A percentile compares a stretch with the other conserved stretches of the same genome.
phyloP scores from a whole-genome alignment of 2,113 vertebrate species.

The rat (Rattus norvegicus) region GRCr8 NC_086022.1:33434001-33434500 shows the following conservation, averaged over 20 bases:
- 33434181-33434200: conserved; percentile 34
- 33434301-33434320: neutral
- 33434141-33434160: neutral
- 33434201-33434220: neutral
- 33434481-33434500: conserved; percentile 81
- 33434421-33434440: conserved; percentile 61
- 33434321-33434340: conserved; percentile 46
- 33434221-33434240: neutral
- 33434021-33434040: neutral
- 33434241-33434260: neutral
- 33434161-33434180: conserved; percentile 20
- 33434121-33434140: neutral
- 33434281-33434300: neutral
- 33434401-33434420: conserved; percentile 77
- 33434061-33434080: conserved; percentile 11
- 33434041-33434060: neutral
- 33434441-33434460: conserved; percentile 78
- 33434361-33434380: conserved; percentile 66
- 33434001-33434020: neutral
- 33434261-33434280: neutral
- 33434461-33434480: conserved; percentile 81
- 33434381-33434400: conserved; percentile 58
- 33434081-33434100: neutral
- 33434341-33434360: conserved; percentile 19
- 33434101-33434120: neutral